Evolutionary conservation across 2,888 invertebrate species (phyloP).

Genomic region (Eucera pruinosa): DNA sequence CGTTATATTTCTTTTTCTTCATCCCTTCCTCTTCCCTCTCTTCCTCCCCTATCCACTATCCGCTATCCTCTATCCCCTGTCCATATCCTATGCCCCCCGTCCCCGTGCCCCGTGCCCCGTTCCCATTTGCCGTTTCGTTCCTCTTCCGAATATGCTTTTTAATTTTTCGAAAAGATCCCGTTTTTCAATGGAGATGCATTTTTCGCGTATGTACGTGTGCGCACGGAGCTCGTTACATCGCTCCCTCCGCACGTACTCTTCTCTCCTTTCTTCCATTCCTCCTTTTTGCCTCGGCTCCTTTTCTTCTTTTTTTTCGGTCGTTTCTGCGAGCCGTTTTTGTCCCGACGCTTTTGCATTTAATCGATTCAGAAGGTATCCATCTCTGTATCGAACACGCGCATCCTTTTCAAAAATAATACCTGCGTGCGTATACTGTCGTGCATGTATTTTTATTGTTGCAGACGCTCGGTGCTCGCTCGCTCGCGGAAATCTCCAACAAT

Average conservation of each 20-base stretch:
- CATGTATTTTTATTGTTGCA: too few relatives aligned
- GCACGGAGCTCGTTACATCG: conserved; percentile 1
- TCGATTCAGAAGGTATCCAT: neutral
- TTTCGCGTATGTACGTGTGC: neutral
- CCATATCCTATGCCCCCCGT: too few relatives aligned
- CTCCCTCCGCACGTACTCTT: neutral
- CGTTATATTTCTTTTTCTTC: conserved; percentile 50
- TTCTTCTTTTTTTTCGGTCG: neutral
- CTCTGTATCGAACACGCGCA: neutral
- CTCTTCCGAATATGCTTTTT: conserved; percentile 29
- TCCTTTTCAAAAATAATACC: neutral
- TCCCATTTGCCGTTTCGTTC: neutral
- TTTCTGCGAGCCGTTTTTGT: neutral
- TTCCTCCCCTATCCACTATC: too few relatives aligned
- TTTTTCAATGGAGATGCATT: conserved; percentile 8
- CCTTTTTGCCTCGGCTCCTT: neutral
- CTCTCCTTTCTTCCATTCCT: neutral
- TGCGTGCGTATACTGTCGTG: too few relatives aligned
- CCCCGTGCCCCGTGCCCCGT: neutral
- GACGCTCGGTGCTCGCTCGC: neutral
- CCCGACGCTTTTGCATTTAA: neutral
- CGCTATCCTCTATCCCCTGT: too few relatives aligned
- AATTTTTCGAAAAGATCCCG: conserved; percentile 26
- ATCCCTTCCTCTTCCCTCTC: neutral
- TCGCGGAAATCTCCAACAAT: too few relatives aligned